These are phyloP conservation scores for Cossypha dichroa DNA, from an alignment of 2,797 vertebrate species.

Conservation along the genomic window DNA sequence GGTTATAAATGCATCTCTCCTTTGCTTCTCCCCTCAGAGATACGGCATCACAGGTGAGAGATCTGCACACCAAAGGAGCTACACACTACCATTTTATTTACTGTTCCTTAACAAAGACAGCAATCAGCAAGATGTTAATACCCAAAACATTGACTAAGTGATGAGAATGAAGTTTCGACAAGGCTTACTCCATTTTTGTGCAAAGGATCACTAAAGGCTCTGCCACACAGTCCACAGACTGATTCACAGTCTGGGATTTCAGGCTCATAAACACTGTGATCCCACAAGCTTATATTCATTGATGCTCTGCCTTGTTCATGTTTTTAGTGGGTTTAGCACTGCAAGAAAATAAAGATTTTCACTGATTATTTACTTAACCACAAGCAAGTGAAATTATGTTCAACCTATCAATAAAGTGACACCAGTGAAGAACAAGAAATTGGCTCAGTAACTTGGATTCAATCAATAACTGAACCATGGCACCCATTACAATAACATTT, in stretches of 20 bases:
- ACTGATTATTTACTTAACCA: neutral
- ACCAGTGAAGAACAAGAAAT: neutral
- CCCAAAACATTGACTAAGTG: neutral
- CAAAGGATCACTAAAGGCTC: neutral
- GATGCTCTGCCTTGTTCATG: neutral
- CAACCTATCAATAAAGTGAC: neutral
- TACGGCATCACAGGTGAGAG: neutral
- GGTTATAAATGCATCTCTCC: neutral
- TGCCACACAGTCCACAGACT: neutral
- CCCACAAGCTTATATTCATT: neutral
- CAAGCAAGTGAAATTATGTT: neutral
- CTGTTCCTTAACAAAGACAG: neutral
- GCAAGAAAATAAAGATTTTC: neutral
- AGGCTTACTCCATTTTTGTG: neutral
- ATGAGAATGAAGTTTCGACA: neutral
- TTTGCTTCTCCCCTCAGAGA: neutral
- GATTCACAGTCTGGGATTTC: conserved; percentile 33
- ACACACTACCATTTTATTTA: neutral
- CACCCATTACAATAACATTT: neutral
- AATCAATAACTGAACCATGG: neutral
- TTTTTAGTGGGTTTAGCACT: neutral
- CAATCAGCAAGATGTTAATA: neutral
- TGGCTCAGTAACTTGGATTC: neutral
- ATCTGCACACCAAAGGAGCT: neutral
- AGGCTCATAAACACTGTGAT: neutral